phyloP scores from a whole-genome alignment of 2,113 vertebrate species.

The Centropus unirufus region DNA sequence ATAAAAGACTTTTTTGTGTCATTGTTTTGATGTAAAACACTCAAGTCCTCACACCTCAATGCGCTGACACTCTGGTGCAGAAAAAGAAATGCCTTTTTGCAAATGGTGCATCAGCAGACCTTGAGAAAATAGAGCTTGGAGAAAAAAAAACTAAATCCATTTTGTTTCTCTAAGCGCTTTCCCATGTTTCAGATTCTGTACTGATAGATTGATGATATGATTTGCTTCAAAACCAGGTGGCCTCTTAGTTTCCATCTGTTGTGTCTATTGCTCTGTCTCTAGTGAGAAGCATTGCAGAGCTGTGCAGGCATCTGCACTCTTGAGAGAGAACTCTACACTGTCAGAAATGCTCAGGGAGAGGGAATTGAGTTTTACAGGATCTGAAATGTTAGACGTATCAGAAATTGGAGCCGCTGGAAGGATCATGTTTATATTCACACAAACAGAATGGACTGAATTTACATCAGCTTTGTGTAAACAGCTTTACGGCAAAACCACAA shows the following conservation, averaged over 20 bases:
- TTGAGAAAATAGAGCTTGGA: slow-evolving; percentile 14
- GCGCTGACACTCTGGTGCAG: not conserved
- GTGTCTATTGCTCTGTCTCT: slow-evolving; percentile 72
- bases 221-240: slow-evolving; percentile 67
- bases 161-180: slow-evolving; percentile 47
- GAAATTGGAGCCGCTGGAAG: not conserved
- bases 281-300: slow-evolving; percentile 66
- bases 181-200: slow-evolving; percentile 59
- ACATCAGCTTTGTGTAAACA: not conserved
- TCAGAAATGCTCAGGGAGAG: not conserved
- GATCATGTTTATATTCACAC: not conserved
- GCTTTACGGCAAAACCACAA: not conserved
- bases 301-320: slow-evolving; percentile 63
- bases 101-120: slow-evolving; percentile 14
- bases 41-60: not conserved
- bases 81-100: slow-evolving; percentile 37
- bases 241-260: slow-evolving; percentile 66
- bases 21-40: not conserved
- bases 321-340: not conserved
- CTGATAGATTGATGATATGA: slow-evolving; percentile 60
- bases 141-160: slow-evolving; percentile 4
- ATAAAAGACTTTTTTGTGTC: not conserved
- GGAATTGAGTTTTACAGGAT: not conserved
- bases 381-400: not conserved
- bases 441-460: not conserved